phyloP scores from a whole-genome alignment of 2,888 invertebrate species.

The Zaprionus bogoriensis region DNA sequence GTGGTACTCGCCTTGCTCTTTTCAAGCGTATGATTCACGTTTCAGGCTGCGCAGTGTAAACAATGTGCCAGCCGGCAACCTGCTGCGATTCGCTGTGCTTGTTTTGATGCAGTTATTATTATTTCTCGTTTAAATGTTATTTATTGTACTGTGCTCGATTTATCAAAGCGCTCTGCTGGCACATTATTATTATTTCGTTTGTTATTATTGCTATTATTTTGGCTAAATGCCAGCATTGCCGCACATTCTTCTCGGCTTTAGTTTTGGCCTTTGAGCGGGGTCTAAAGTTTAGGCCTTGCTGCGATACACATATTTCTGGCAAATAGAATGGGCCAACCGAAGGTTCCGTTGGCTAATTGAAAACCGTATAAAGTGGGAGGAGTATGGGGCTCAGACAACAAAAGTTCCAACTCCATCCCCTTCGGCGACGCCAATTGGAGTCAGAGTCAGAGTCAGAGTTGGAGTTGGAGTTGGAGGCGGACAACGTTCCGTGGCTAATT shows the following conservation, averaged over 20 bases:
- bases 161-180: slow-evolving; percentile 42
- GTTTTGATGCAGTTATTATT: slow-evolving; percentile 37
- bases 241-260: slow-evolving; percentile 33
- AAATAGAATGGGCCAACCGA: slow-evolving; percentile 34
- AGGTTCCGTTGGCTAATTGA: slow-evolving; percentile 54
- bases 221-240: slow-evolving; percentile 55
- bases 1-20: slow-evolving; percentile 17
- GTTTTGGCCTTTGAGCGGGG: slow-evolving; percentile 41
- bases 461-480: slow-evolving; percentile 13
- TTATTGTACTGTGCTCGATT: slow-evolving; percentile 37
- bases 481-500: slow-evolving; percentile 50
- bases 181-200: slow-evolving; percentile 28
- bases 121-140: slow-evolving; percentile 52
- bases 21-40: slow-evolving; percentile 15
- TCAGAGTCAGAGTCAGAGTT: slow-evolving; percentile 16
- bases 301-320: slow-evolving; percentile 16
- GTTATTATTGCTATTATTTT: slow-evolving; percentile 2
- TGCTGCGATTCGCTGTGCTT: slow-evolving; percentile 50
- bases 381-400: slow-evolving; percentile 22
- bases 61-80: slow-evolving; percentile 39
- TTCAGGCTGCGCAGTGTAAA: slow-evolving; percentile 15
- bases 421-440: not conserved
- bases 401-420: slow-evolving; percentile 15
- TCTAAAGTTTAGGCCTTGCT: slow-evolving; percentile 34
- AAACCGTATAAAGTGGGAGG: slow-evolving; percentile 19